Evolutionary conservation across 2,797 vertebrate genomes (phyloP).

Genomic region (Ateles fusciceps): DNA sequence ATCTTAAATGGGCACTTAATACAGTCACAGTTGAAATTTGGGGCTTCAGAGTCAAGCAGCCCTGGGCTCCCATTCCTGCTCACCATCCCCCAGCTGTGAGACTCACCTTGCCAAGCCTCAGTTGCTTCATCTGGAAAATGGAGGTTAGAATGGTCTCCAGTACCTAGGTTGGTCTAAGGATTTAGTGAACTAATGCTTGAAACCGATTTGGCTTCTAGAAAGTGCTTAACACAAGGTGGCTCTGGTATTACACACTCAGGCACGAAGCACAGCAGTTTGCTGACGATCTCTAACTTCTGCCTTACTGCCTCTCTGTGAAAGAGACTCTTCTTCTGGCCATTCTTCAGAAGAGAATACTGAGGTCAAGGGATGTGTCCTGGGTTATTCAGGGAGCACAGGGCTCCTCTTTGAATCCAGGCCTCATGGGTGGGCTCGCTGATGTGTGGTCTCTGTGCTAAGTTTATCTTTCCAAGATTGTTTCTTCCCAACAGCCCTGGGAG

Average conservation of each 20-base stretch:
- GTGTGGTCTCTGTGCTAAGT: background rate
- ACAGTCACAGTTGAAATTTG: fast-evolving
- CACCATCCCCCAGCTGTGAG: background rate
- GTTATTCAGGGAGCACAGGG: background rate
- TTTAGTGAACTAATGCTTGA: background rate
- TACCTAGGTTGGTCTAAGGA: background rate
- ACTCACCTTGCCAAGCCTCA: background rate
- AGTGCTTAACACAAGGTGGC: background rate
- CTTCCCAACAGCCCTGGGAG: background rate
- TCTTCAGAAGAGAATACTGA: fast-evolving
- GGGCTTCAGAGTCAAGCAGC: no score
- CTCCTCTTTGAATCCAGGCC: background rate
- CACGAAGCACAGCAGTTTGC: fast-evolving
- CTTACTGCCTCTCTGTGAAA: fast-evolving
- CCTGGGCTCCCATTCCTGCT: background rate
- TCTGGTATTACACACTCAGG: background rate
- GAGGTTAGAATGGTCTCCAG: no score
- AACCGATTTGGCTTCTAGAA: background rate
- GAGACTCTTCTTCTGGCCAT: fast-evolving
- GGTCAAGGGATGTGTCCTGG: background rate
- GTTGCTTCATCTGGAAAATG: background rate
- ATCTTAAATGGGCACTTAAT: background rate
- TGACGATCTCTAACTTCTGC: fast-evolving
- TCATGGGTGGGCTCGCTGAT: background rate
- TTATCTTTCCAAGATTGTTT: background rate